Percentiles rank a stretch among this genome's conserved stretches.
Conservation (phyloP, 2,113 vertebrate species). For the Pseudorhombus dupliciocellatus region DNA sequence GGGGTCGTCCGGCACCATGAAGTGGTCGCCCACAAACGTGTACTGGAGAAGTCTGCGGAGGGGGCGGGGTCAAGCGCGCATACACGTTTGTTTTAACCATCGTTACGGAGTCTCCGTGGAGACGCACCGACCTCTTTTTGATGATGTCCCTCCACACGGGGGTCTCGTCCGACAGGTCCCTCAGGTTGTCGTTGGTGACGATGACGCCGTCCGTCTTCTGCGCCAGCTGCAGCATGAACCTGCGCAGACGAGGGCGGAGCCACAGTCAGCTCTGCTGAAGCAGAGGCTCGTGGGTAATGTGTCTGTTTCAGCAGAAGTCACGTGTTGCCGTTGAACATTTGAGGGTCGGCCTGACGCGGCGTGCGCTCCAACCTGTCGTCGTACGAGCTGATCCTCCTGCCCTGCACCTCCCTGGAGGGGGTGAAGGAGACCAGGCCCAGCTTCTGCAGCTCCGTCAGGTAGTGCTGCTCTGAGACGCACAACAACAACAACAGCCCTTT, state of each 20-base stretch:
- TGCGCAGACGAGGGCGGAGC: constrained; percentile 47
- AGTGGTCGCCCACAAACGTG: constrained; percentile 88
- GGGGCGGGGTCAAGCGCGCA: too few species aligned
- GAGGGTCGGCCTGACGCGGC: too few species aligned
- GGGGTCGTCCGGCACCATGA: constrained; percentile 93
- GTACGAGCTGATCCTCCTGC: constrained; percentile 87
- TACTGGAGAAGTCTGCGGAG: constrained; percentile 86
- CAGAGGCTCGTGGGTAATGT: too few species aligned
- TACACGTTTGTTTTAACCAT: too few species aligned
- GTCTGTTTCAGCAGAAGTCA: too few species aligned
- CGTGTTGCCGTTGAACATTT: too few species aligned
- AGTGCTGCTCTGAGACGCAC: constrained; percentile 83
- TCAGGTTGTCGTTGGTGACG: constrained; percentile 90
- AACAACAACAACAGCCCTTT: constrained; percentile 23
- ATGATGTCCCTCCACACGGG: constrained; percentile 86
- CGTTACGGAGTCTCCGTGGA: too few species aligned
- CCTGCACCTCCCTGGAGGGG: constrained; percentile 86
- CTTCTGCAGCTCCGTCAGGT: constrained; percentile 81
- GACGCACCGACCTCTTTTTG: constrained; percentile 80
- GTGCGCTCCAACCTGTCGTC: constrained; percentile 84
- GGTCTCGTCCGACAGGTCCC: constrained; percentile 87
- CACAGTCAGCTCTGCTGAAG: too few species aligned
- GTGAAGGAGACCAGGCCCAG: constrained; percentile 87
- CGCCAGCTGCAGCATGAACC: constrained; percentile 87
- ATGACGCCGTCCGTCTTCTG: constrained; percentile 86